phyloP scores from a whole-genome alignment of 2,797 vertebrate genomes.

The Lacerta agilis region DNA sequence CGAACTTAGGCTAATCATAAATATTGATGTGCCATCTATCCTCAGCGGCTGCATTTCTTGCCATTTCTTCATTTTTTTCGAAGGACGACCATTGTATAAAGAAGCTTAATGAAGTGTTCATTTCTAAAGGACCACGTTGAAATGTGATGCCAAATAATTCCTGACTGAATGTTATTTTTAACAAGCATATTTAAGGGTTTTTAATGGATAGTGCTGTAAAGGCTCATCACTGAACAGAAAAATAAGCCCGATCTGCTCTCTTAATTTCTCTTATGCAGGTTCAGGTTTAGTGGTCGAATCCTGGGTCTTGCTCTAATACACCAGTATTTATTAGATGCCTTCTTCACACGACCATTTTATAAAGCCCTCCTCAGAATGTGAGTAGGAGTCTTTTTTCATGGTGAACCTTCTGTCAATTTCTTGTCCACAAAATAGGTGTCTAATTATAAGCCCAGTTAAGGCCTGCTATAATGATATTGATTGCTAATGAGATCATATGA shows the following conservation, averaged over 20 bases:
- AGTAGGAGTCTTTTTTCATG: conserved; percentile 66
- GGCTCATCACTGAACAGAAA: background rate
- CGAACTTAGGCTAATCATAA: background rate
- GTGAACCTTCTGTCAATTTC: background rate
- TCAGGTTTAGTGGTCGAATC: conserved; percentile 96
- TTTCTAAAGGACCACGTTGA: background rate
- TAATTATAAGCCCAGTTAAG: background rate
- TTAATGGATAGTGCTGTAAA: background rate
- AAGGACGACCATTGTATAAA: background rate
- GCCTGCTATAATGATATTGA: background rate
- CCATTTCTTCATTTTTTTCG: background rate
- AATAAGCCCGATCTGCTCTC: background rate
- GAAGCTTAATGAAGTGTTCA: background rate
- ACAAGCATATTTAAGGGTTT: background rate
- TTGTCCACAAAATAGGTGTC: background rate
- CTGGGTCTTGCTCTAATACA: conserved; percentile 95
- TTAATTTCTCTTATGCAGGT: conserved; percentile 80
- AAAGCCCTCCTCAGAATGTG: conserved; percentile 98
- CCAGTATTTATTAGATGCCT: conserved; percentile 97
- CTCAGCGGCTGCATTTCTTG: background rate
- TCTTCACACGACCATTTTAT: conserved; percentile 97
- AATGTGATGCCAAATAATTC: background rate
- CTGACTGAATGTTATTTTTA: background rate
- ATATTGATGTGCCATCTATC: background rate
- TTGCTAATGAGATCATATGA: background rate